Evolutionary conservation across 2,888 invertebrate species (phyloP), one percentile per base, ranked within the genome.

Genomic region (Linnaemya tessellans): DNA sequence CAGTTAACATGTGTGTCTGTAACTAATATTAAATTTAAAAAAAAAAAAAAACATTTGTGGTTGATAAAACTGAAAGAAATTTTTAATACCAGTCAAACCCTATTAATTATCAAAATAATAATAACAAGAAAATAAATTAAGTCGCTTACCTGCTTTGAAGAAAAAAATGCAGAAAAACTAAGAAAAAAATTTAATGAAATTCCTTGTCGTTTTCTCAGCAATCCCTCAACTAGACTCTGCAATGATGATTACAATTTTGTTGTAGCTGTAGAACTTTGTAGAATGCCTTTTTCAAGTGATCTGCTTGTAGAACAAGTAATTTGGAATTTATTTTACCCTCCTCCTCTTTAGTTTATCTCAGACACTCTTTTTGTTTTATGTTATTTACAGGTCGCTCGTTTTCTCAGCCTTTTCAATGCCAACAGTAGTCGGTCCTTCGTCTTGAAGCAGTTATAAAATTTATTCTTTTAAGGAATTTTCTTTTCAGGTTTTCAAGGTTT

Each of bases 241-340:
- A 71, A 71, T 65, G 65, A 71, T 56, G 79, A 49, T 67, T 73
- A 60, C 65, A 73, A 60, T 38, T 30, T 74, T 65, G 54, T 54
- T 49, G 82, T 84, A 41, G 46, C 62, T 41, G 62, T 79, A 80
- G 64, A 84, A 75, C 43, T 80, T 80, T 60, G 64, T 75, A 79
- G 75, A 77, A 84, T 75, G 75, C 67, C 65, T 80, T 77, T 62
- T 84, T 80, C 75, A 30, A 64, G 49, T 71, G 80, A 80, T 80
- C 80, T 77, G 80, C 77, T 84, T 77, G 84, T 84, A 77, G 71
- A 84, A 80, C 84, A 84, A 84, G 84, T 80, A 84, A 84, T 77
- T 84, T 84, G 84, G 80, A 84, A 84, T 84, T 80, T 77, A 13
- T 71, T 65, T 18, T 51, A 30, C 43, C 67, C 71, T 22, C 64